Conservation (phyloP, 2,797 vertebrate species). For the Fistularia commersonii region DNA sequence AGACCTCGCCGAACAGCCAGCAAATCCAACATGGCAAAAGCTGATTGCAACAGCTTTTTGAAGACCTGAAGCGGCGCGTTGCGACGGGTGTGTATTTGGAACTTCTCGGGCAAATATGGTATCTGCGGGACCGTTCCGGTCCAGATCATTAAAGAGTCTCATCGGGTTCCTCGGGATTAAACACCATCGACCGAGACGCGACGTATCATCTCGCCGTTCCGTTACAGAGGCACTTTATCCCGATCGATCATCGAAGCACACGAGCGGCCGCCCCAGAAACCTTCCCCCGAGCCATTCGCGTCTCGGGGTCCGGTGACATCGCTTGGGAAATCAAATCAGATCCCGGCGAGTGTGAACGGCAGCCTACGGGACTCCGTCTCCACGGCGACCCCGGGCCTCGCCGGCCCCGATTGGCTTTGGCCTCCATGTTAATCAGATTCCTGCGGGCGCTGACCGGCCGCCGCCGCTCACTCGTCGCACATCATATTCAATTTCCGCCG, state of each 20-base stretch:
- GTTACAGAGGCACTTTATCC: not conserved
- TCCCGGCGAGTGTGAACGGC: constrained; percentile 54
- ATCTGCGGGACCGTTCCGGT: no score
- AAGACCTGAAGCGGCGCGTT: no score
- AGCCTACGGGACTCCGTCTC: constrained; percentile 54
- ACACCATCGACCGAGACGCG: no score
- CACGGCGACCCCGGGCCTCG: constrained; percentile 55
- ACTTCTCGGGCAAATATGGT: no score
- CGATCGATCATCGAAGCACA: not conserved
- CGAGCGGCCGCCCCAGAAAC: not conserved
- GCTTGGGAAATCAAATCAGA: constrained; percentile 51
- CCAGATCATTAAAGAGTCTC: no score
- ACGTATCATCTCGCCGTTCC: no score
- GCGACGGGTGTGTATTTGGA: no score
- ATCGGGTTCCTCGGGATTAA: no score
- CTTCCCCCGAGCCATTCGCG: constrained; percentile 17
- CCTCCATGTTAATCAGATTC: constrained; percentile 70
- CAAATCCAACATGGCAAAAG: no score
- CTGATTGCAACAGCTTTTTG: no score
- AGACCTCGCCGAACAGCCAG: no score
- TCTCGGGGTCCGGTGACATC: constrained; percentile 35
- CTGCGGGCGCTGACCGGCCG: constrained; percentile 35
- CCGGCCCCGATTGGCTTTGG: constrained; percentile 65
- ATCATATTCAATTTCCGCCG: constrained; percentile 76
- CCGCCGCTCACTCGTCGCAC: constrained; percentile 65